Conservation (phyloP, 2,888 invertebrate genomes). For the Dioctria rufipes region DNA sequence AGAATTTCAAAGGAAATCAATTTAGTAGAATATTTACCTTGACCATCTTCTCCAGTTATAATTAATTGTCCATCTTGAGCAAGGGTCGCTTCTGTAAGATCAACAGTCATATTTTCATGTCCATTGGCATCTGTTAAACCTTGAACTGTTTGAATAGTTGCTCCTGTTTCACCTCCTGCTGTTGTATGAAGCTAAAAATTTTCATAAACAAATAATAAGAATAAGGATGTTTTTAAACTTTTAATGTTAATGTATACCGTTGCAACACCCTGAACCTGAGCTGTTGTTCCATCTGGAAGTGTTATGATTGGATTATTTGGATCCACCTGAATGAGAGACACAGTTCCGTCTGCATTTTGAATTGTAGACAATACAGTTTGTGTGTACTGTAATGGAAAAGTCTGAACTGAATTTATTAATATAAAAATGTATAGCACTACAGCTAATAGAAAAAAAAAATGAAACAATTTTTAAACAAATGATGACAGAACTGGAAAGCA, state of each 20-base stretch:
- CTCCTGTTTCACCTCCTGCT: conserved; percentile 76
- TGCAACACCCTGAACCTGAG: conserved; percentile 85
- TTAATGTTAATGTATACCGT: conserved; percentile 64
- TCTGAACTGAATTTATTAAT: neutral
- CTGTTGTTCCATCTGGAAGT: conserved; percentile 95
- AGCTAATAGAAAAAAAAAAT: too few species aligned
- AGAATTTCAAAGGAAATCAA: too few species aligned
- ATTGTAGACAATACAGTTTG: conserved; percentile 95
- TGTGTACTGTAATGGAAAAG: conserved; percentile 76
- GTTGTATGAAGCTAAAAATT: conserved; percentile 70
- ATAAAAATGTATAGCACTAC: neutral
- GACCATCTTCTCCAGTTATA: conserved; percentile 94
- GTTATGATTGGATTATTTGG: conserved; percentile 95
- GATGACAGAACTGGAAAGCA: conserved; percentile 54
- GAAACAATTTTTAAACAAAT: neutral
- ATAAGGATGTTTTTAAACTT: too few species aligned
- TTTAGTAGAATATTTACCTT: conserved; percentile 72
- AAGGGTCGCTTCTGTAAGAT: conserved; percentile 92
- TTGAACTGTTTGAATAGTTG: conserved; percentile 78
- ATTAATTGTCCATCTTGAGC: conserved; percentile 96
- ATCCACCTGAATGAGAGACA: conserved; percentile 96
- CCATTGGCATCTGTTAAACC: conserved; percentile 79
- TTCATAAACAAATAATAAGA: too few species aligned
- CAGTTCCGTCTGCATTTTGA: conserved; percentile 96
- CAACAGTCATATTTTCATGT: conserved; percentile 88